Evolutionary conservation across 2,797 vertebrate species (phyloP), one percentile per base, ranked within the genome.

Genomic region (Melanotaenia pygmaea): DNA sequence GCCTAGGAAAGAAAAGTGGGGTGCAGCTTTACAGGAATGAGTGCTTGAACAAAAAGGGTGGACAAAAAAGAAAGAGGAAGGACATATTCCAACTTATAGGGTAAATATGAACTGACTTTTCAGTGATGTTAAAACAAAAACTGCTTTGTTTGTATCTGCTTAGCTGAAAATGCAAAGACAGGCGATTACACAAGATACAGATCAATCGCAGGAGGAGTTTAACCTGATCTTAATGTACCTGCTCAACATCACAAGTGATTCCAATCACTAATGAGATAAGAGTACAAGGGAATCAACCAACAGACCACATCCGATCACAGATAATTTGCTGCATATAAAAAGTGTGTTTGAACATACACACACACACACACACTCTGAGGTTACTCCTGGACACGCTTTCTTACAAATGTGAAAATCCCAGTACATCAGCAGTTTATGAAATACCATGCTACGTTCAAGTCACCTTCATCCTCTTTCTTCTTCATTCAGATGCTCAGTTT

Each of bases 231-330:
- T 77, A 65, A 80, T 70, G 73, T 51, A 16, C 54, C 38, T 38
- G 38, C 59, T 70, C 72, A 77, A 76, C 45, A 74, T 53, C 58
- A 83, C 65, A 61, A 72, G 72, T 71, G 80, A 84, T 79, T 64
- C 51, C 32, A 74, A 77, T 84, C 73, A 50, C 59, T 50, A 77
- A 72, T 37, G 47, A 74, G 79, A 85, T 76, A 62, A 72, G 28
- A 77, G 68, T 61, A 59, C 3, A 0, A 59, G 18, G n/a, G 67
- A 77, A 79, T 68, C 62, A 74, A 63, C 70, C 64, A 83, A 80
- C 45, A 63, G 64, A 53, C 64, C 16, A 13, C 37, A 81, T 63
- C 9, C 11, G 16, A 66, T 66, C 11, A 30, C 1, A 37, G 51
- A 56, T 59, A 26, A 26, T 12, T 77, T 59, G 64, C 16, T 22